A percentile compares a stretch with the other conserved stretches of the same genome.
Conservation (phyloP, 2,888 invertebrate genomes). For the Salpingus planirostris region DNA sequence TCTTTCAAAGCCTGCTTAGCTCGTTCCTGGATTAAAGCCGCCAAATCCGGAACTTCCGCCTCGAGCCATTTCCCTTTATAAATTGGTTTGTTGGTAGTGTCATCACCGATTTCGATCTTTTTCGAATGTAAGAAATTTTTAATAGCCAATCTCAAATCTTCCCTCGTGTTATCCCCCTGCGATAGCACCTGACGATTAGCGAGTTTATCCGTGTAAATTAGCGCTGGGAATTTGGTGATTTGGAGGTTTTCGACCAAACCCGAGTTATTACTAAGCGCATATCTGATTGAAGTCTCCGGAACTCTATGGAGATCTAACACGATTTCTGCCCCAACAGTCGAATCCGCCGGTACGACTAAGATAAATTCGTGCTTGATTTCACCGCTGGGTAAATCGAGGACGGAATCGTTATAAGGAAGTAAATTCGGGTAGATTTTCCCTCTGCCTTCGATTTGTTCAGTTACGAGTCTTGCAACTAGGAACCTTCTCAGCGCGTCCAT, state of each 20-base stretch:
- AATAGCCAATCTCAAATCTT: conserved; percentile 42
- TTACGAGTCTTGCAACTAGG: conserved; percentile 50
- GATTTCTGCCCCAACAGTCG: conserved; percentile 53
- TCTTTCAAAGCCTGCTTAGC: conserved; percentile 30
- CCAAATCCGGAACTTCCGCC: conserved; percentile 31
- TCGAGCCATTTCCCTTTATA: conserved; percentile 39
- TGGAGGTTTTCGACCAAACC: conserved; percentile 44
- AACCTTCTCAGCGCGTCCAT: conserved; percentile 49
- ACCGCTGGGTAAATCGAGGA: conserved; percentile 39
- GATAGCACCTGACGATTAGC: conserved; percentile 7
- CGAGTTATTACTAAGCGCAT: conserved; percentile 47
- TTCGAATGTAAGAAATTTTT: conserved; percentile 44
- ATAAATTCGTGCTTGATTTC: too few relatives aligned
- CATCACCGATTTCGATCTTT: conserved; percentile 26
- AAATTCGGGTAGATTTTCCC: conserved; percentile 57
- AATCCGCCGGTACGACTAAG: too few relatives aligned
- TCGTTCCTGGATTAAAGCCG: conserved; percentile 25
- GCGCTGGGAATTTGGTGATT: conserved; percentile 46
- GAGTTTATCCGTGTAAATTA: conserved; percentile 44
- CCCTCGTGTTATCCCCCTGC: conserved; percentile 8
- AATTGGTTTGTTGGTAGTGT: conserved; percentile 13
- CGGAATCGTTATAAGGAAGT: conserved; percentile 42
- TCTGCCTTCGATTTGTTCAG: conserved; percentile 53
- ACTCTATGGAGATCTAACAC: conserved; percentile 56
- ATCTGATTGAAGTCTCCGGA: conserved; percentile 48